Evolutionary conservation across 2,113 vertebrate species (phyloP).

Genomic region (Anser brachyrhynchus): DNA sequence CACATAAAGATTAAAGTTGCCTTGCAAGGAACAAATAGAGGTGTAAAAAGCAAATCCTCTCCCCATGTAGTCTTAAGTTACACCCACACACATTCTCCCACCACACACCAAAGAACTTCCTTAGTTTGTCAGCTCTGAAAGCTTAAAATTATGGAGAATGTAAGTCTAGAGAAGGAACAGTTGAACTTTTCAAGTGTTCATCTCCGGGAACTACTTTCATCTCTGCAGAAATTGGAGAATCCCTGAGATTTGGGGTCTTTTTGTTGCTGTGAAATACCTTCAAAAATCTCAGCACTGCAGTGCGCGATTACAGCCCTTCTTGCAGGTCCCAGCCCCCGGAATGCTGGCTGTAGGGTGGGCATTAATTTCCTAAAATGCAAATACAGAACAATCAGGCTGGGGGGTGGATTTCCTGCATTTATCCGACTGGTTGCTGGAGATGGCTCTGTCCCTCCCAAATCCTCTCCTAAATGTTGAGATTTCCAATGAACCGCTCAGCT

Average conservation of each 20-base stretch:
- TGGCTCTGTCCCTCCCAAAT: rapidly evolving
- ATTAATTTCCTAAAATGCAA: not conserved
- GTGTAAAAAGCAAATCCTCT: not conserved
- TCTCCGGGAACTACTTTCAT: not conserved
- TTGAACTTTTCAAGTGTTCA: not conserved
- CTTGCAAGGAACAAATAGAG: not conserved
- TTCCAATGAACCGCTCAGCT: not conserved
- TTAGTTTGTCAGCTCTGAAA: not conserved
- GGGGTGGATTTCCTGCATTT: not conserved
- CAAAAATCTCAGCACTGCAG: not conserved
- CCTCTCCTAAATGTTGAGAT: not conserved
- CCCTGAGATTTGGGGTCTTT: not conserved
- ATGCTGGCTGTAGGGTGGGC: rapidly evolving
- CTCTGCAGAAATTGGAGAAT: not conserved
- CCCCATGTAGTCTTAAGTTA: no score
- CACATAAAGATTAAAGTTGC: not conserved
- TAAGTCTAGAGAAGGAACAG: not conserved
- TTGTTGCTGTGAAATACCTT: not conserved
- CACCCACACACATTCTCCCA: rapidly evolving
- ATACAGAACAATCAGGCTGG: not conserved
- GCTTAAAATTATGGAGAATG: not conserved
- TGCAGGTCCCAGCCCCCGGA: not conserved
- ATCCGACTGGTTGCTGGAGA: not conserved
- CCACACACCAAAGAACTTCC: not conserved
- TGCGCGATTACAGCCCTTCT: not conserved